These are phyloP conservation scores for Leptobrachium leishanense DNA, from an alignment of 2,113 vertebrate genomes.

Conservation along the genomic window DNA sequence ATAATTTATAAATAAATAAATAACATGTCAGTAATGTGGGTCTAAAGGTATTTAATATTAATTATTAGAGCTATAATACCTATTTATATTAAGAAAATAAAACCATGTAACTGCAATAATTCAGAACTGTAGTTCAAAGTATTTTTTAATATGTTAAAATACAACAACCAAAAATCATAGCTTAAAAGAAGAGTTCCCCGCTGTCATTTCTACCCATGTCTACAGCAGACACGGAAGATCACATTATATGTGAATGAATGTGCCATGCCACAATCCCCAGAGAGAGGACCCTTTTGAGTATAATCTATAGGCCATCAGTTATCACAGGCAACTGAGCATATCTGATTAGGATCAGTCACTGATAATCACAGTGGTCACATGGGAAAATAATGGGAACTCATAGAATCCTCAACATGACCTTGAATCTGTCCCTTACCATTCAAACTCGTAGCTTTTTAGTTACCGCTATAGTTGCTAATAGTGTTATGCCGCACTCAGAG, in stretches of 20 bases:
- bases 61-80: no score
- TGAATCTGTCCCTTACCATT: conserved; percentile 15
- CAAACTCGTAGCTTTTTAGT: not conserved
- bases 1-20: no score
- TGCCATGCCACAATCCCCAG: conserved; percentile 17
- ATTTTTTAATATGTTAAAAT: no score
- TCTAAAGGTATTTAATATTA: no score
- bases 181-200: conserved; percentile 11
- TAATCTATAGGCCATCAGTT: conserved; percentile 44
- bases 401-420: conserved; percentile 43
- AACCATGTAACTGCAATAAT: no score
- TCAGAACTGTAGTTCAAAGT: no score
- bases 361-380: conserved; percentile 38
- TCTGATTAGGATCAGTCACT: conserved; percentile 44
- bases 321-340: conserved; percentile 43
- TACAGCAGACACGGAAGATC: conserved; percentile 30
- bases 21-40: no score
- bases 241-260: conserved; percentile 45
- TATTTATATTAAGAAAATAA: no score
- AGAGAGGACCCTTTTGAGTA: conserved; percentile 35
- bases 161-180: not conserved
- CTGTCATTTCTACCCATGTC: conserved; percentile 15
- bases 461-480: not conserved
- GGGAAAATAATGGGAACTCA: conserved; percentile 21
- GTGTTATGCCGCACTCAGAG: not conserved